A percentile compares a stretch with the other conserved stretches of the same genome.
Evolutionary conservation across 2,888 invertebrate species (phyloP).

Genomic region (Athalia rosae): DNA sequence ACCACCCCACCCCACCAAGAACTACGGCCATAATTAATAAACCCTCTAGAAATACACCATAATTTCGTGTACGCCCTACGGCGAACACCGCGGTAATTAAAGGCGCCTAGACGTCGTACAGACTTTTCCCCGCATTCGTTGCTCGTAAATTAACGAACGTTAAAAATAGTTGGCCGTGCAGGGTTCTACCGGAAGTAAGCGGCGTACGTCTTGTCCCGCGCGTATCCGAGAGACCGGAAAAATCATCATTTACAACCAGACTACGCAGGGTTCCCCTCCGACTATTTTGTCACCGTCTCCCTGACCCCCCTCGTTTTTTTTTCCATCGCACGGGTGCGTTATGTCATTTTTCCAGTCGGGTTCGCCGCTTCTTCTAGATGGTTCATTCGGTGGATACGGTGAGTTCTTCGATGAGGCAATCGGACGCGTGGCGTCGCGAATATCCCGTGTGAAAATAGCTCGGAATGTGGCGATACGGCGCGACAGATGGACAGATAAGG

Average conservation of each 20-base stretch:
- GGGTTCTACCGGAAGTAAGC: slow-evolving; percentile 6
- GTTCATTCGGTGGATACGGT: no score
- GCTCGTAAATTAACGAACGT: slow-evolving; percentile 34
- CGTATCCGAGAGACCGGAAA: background rate
- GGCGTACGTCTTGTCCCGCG: slow-evolving; percentile 17
- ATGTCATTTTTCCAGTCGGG: no score
- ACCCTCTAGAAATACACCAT: background rate
- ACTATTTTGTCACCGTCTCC: no score
- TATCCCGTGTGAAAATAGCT: no score
- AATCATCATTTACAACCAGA: no score
- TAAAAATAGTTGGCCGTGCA: slow-evolving; percentile 22
- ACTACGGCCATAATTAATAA: background rate
- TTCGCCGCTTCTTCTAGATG: no score
- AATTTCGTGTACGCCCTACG: background rate
- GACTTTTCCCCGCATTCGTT: slow-evolving; percentile 15
- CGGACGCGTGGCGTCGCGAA: no score
- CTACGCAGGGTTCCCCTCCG: background rate
- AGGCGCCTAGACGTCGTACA: slow-evolving; percentile 33
- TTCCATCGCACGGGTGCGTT: no score
- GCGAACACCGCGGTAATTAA: slow-evolving; percentile 14
- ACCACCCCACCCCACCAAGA: background rate
- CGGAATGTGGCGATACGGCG: no score
- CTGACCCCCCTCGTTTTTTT: no score
- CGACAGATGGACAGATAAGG: no score
- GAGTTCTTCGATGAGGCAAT: no score